Evolutionary conservation across 2,797 vertebrate genomes (phyloP).

Genomic region (Masticophis lateralis): DNA sequence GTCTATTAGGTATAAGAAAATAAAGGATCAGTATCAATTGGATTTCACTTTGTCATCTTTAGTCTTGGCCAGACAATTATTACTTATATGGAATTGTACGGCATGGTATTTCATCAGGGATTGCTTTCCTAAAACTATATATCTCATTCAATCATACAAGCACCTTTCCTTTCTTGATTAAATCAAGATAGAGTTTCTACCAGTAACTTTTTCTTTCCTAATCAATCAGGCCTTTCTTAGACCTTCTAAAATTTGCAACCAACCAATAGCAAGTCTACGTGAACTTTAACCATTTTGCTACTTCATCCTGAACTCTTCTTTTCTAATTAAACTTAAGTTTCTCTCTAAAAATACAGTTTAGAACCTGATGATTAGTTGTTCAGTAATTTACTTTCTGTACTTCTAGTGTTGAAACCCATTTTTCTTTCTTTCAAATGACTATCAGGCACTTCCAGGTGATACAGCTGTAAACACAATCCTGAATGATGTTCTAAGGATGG

Average conservation of each 20-base stretch:
- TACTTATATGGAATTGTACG: background rate
- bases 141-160: background rate
- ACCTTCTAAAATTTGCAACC: background rate
- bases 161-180: background rate
- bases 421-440: background rate
- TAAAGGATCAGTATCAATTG: background rate
- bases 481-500: background rate
- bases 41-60: background rate
- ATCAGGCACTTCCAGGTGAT: background rate
- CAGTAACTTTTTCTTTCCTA: background rate
- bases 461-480: background rate
- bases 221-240: background rate
- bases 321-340: background rate
- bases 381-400: background rate
- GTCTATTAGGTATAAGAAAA: background rate
- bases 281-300: background rate
- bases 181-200: background rate
- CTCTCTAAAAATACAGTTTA: background rate
- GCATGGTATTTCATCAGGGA: background rate
- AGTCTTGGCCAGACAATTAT: background rate
- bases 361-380: background rate
- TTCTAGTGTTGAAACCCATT: background rate
- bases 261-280: background rate
- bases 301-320: background rate
- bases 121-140: background rate